A percentile compares a stretch with the other conserved stretches of the same genome.
Conservation (phyloP, 2,797 vertebrate genomes). For the Paedocypris micromegethes region DNA sequence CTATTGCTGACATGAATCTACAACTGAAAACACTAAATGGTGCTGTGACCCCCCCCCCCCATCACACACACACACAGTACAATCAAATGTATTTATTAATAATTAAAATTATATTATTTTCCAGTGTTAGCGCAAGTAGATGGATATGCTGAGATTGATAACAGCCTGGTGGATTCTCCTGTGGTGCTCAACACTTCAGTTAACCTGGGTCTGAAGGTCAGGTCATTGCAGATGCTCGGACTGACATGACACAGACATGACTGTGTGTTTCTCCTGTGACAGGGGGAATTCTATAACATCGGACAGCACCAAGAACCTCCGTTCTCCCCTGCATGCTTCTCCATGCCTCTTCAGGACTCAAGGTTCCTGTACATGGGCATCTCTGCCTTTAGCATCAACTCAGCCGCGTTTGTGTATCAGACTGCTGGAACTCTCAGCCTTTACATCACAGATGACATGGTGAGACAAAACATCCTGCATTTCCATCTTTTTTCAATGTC, state of each 20-base stretch:
- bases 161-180: constrained; percentile 68
- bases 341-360: constrained; percentile 57
- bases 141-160: constrained; percentile 68
- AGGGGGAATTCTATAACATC: constrained; percentile 74
- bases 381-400: constrained; percentile 72
- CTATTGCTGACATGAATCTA: constrained; percentile 61
- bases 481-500: too few species aligned
- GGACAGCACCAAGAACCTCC: constrained; percentile 69
- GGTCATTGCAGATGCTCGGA: too few species aligned
- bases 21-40: constrained; percentile 68
- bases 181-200: constrained; percentile 54
- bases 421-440: constrained; percentile 66
- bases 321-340: constrained; percentile 64
- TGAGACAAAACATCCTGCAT: constrained; percentile 38
- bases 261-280: neutral
- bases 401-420: constrained; percentile 77
- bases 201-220: constrained; percentile 67
- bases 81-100: too few species aligned
- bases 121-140: constrained; percentile 68
- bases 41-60: constrained; percentile 35
- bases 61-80: too few species aligned
- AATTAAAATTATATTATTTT: neutral
- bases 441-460: constrained; percentile 74
- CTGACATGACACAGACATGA: too few species aligned
- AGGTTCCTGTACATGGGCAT: constrained; percentile 77